Evolutionary conservation across 64 coral and sea anemone genomes (phyloP).

Genomic region (Dendronephthya gigantea): DNA sequence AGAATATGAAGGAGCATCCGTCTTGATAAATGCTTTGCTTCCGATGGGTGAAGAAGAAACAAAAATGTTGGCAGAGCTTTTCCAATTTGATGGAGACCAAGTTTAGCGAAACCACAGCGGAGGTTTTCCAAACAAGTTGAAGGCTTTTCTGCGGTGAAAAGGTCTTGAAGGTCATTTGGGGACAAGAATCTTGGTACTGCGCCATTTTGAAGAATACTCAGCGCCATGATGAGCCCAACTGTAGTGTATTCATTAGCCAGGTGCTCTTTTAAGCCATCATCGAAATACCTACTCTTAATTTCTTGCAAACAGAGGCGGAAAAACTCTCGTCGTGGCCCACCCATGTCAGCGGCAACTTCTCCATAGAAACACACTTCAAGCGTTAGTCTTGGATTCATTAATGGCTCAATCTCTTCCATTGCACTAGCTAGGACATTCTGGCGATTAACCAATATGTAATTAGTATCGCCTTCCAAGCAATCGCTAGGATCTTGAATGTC

Average conservation of each 20-base stretch:
- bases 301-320: conserved; percentile 28
- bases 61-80: conserved; percentile 30
- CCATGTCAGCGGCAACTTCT: conserved; percentile 32
- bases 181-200: conserved; percentile 32
- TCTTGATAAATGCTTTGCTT: background rate
- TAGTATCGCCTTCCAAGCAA: conserved; percentile 24
- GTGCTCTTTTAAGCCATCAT: conserved; percentile 20
- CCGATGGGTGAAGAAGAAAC: background rate
- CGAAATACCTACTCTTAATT: conserved; percentile 36
- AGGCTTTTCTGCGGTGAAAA: conserved; percentile 11
- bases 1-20: conserved; percentile 12
- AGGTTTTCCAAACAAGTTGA: conserved; percentile 6
- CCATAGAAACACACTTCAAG: conserved; percentile 38
- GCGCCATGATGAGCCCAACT: conserved; percentile 15
- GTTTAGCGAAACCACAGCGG: conserved; percentile 22
- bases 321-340: conserved; percentile 30
- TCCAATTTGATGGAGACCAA: conserved; percentile 23
- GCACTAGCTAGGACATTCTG: conserved; percentile 21
- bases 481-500: conserved; percentile 15
- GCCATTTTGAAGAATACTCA: conserved; percentile 30
- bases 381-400: conserved; percentile 32
- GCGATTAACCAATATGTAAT: conserved; percentile 23
- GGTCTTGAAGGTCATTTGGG: conserved; percentile 11
- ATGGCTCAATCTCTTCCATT: conserved; percentile 19
- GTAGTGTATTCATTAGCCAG: conserved; percentile 6